Base-by-base conservation (phyloP, 2,888 invertebrate genomes). In the Polyploca ridens region DNA sequence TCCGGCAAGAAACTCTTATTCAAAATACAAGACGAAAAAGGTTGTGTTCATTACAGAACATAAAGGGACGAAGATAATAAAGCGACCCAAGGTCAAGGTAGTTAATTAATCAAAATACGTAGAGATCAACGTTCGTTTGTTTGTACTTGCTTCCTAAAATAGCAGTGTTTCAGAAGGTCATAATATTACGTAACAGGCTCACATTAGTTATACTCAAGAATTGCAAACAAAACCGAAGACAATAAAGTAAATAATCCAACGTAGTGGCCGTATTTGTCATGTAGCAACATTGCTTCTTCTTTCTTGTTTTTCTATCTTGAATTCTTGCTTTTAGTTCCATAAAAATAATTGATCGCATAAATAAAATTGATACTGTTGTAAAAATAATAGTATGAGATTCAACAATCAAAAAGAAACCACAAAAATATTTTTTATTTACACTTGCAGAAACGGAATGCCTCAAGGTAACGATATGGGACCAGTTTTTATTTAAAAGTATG, bases 221-320 rank as follows among this genome's bases (percentile, higher is more conserved):
- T 44, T 7, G 41, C 46, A 46, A 46, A n/a, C 46, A 46, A 46
- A 46, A 46, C 49, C 7, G 6, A 16, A 49, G 49, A 49, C 7
- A 3, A 41, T 54, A 54, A 54, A 19, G 19, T 19, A 54, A 54
- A 54, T 54, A 19, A 54, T 54, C 54, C 54, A 54, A 54, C 54
- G 49, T 3, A 44, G 49, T 19, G 54, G 54, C 19, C 46, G 54
- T 54, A 54, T 54, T 10, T 54, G 19, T 54, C 54, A n/a, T 54
- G 19, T 54, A 10, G 41, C 13, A n/a, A n/a, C n/a, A n/a, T n/a
- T n/a, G n/a, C n/a, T n/a, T n/a, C n/a, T n/a, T n/a, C n/a, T n/a
- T n/a, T n/a, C n/a, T n/a, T n/a, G n/a, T n/a, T n/a, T n/a, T n/a
- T n/a, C n/a, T n/a, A n/a, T n/a, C n/a, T 5, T 41, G 11, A 41